These are phyloP conservation scores for Dicroscelio sp. DNA, from an alignment of 2,888 invertebrate genomes.

Conservation along the genomic window DNA sequence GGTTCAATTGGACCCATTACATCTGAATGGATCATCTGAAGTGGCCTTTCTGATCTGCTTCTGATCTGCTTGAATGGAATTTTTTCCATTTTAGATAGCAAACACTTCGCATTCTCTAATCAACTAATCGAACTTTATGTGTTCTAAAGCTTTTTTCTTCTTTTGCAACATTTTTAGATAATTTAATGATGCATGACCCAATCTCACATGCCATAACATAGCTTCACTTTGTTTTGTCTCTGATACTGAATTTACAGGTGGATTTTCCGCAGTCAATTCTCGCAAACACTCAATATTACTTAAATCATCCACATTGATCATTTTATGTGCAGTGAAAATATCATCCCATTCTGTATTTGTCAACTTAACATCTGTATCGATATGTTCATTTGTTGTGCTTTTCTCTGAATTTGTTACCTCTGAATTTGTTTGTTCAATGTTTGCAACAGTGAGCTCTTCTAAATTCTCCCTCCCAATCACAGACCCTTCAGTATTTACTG, in stretches of 20 bases:
- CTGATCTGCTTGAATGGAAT: constrained; percentile 72
- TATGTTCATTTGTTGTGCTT: neutral
- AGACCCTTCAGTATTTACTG: constrained; percentile 6
- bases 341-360: constrained; percentile 74
- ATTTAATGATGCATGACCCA: constrained; percentile 79
- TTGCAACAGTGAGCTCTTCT: constrained; percentile 33
- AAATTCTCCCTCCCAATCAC: constrained; percentile 73
- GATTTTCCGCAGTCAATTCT: constrained; percentile 24
- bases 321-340: constrained; percentile 64
- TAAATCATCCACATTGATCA: constrained; percentile 53
- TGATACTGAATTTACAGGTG: constrained; percentile 5
- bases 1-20: constrained; percentile 81
- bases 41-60: constrained; percentile 59
- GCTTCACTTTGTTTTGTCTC: constrained; percentile 53
- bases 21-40: constrained; percentile 79
- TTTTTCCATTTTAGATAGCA: constrained; percentile 80
- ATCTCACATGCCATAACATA: constrained; percentile 68
- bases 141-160: constrained; percentile 65
- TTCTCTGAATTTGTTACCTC: constrained; percentile 40
- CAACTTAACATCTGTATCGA: neutral
- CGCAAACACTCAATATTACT: constrained; percentile 13
- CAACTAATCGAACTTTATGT: constrained; percentile 82
- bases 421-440: constrained; percentile 5
- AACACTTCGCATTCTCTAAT: constrained; percentile 82
- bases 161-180: constrained; percentile 83